Percentiles rank a stretch among this genome's conserved stretches.
These are phyloP conservation scores for Drosophila peninsularis DNA, from an alignment of 2,888 invertebrate species.

Conservation along the genomic window DNA sequence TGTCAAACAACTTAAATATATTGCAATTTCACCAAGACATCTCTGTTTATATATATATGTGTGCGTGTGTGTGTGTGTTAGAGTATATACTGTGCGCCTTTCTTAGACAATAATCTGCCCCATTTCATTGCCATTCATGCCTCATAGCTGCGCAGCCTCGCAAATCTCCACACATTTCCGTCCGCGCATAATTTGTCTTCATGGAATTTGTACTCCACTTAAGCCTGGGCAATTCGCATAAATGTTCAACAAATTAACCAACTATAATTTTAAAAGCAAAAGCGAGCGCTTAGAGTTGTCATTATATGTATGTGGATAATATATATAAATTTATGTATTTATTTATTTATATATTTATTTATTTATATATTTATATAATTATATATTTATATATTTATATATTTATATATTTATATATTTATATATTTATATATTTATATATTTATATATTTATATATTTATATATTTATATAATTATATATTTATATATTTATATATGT, in stretches of 20 bases:
- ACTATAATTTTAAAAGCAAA: background rate
- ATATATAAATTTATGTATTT: background rate
- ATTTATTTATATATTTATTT: background rate
- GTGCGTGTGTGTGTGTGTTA: background rate
- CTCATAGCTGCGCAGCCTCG: constrained; percentile 1
- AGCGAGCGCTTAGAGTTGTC: background rate
- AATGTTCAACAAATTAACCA: constrained; percentile 1
- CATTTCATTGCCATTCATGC: background rate
- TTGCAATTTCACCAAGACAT: no score
- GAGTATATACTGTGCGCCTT: background rate
- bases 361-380: background rate
- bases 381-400: constrained; percentile 1
- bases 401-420: no score
- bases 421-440: no score
- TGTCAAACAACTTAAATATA: no score
- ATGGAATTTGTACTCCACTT: background rate
- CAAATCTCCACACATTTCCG: constrained; percentile 39
- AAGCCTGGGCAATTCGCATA: constrained; percentile 15
- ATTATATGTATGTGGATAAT: background rate
- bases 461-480: background rate
- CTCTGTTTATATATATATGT: no score
- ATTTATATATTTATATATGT: background rate
- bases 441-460: background rate
- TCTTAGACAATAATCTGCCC: background rate
- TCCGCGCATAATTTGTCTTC: constrained; percentile 28